Evolutionary conservation across 2,888 invertebrate genomes (phyloP), one percentile per base, ranked within the genome.

Genomic region (Ceriagrion tenellum): DNA sequence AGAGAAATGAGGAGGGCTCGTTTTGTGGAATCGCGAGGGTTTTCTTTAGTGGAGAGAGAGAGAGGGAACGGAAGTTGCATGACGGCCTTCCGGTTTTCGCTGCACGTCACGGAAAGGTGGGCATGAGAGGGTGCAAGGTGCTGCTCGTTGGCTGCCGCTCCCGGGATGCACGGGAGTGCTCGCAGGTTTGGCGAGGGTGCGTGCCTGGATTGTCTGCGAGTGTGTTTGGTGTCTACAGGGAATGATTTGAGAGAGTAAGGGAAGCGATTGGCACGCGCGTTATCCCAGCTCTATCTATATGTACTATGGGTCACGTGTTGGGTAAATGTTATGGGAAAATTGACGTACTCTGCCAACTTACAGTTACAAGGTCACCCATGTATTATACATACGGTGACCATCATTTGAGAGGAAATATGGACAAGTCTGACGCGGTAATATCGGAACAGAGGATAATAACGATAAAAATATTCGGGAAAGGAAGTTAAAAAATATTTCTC

Each of bases 51-150:
- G 47, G 47, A 47, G 35, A n/a, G 81, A 20, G 81, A 20, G 81
- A 81, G 81, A 69, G 81, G 18, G 81, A 93, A 93, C 93, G 93
- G 93, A 93, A 93, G 93, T 93, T 93, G 93, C 93, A 93, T 93
- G 93, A 93, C 93, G 69, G 93, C 69, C 69, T 93, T 93, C 93
- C 93, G 93, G 69, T 93, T 91, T 69, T 30, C 40, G 63, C 47
- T 63, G 63, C 69, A 74, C 69, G 93, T 63, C 93, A 93, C 69
- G 93, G 93, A 93, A 93, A 35, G 35, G 81, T 13, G 81, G 69
- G 93, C 93, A 91, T 20, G 59, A 59, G 59, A 6, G 63, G 91
- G 91, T 69, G 93, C 93, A 93, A 74, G 93, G 69, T 93, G 93
- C 47, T n/a, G 74, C 69, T 55, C 23, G 69, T 20, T 30, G 91